phyloP scores from a whole-genome alignment of 2,797 vertebrate genomes.

The Epinephelus coioides region DNA sequence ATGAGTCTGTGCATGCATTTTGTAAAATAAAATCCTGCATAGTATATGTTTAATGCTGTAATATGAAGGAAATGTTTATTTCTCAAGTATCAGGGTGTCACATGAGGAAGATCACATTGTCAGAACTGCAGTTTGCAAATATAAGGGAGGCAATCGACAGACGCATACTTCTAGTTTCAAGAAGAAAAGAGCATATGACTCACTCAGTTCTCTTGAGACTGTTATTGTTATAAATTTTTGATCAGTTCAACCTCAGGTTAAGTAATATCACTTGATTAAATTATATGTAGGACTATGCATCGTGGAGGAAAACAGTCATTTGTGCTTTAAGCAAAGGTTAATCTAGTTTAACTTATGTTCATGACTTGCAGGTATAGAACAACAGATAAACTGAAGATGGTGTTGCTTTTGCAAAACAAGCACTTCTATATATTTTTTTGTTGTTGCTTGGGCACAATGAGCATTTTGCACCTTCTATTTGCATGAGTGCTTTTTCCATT shows the following conservation, averaged over 20 bases:
- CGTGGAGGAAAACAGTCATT: conserved; percentile 22
- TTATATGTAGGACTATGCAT: neutral
- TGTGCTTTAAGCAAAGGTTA: conserved; percentile 44
- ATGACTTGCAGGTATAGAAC: conserved; percentile 19
- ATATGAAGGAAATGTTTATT: neutral
- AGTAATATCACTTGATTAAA: conserved; percentile 30
- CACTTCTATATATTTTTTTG: conserved; percentile 47
- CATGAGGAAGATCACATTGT: neutral
- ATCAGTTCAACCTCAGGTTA: conserved; percentile 17
- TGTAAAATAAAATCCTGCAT: too few species aligned
- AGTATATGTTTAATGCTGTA: neutral
- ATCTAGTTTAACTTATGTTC: conserved; percentile 25
- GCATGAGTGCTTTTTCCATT: conserved; percentile 80
- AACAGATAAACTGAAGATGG: conserved; percentile 41
- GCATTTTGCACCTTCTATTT: conserved; percentile 66
- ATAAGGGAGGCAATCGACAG: too few species aligned
- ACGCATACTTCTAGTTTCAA: conserved; percentile 3
- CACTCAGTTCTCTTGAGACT: conserved; percentile 17
- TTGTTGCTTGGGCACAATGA: conserved; percentile 39
- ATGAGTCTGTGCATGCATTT: too few species aligned
- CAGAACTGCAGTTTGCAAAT: conserved; percentile 1
- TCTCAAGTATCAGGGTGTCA: neutral
- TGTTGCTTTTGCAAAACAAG: conserved; percentile 48
- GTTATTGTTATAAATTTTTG: conserved; percentile 31
- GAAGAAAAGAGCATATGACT: conserved; percentile 19